phyloP scores from a whole-genome alignment of 2,113 vertebrate species.

The Engraulis encrasicolus region DNA sequence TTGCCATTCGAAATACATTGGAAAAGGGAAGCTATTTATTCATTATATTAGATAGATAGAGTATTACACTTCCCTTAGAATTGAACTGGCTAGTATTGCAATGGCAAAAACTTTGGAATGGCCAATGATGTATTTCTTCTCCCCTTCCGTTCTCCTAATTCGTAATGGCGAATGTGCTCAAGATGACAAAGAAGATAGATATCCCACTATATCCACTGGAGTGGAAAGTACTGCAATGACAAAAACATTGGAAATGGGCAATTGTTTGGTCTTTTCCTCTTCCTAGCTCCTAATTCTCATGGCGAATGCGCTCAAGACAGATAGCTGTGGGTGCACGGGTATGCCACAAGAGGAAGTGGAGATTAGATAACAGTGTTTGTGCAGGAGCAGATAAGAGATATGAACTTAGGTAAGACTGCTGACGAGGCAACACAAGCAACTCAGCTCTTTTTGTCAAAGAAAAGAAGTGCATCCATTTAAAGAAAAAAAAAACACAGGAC shows the following conservation, averaged over 20 bases:
- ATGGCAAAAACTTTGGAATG: too few relatives aligned
- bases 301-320: not conserved
- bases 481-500: not conserved
- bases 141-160: too few relatives aligned
- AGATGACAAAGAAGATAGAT: too few relatives aligned
- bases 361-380: slow-evolving; percentile 74
- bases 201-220: not conserved
- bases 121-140: too few relatives aligned
- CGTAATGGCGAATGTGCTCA: too few relatives aligned
- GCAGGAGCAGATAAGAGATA: slow-evolving; percentile 59
- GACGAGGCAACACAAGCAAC: not conserved
- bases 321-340: slow-evolving; percentile 39
- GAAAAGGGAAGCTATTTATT: too few relatives aligned
- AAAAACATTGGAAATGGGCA: not conserved
- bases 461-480: not conserved
- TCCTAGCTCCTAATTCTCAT: slow-evolving; percentile 41
- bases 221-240: not conserved
- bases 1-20: too few relatives aligned
- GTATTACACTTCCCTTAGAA: too few relatives aligned
- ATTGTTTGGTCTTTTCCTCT: slow-evolving; percentile 21
- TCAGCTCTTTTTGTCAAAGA: not conserved
- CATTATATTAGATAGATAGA: too few relatives aligned
- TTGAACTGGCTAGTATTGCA: too few relatives aligned
- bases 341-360: slow-evolving; percentile 63
- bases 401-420: not conserved